Percentiles rank a stretch among this genome's conserved stretches.
Conservation (phyloP, 53 echinoderm and acorn worm genomes). For the Stichopus horrens region DNA sequence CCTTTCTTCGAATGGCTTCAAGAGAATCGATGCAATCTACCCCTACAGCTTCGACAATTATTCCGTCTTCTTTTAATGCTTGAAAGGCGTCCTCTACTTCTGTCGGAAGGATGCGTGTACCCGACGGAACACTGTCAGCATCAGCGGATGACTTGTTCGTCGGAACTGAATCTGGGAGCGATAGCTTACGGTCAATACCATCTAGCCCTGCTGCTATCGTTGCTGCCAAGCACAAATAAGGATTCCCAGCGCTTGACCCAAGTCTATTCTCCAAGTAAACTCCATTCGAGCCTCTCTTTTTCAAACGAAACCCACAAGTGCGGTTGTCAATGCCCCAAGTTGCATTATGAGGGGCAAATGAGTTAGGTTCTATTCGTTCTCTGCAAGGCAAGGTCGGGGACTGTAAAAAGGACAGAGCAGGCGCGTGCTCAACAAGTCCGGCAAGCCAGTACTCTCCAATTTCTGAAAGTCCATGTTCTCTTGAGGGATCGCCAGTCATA, state of each 20-base stretch:
- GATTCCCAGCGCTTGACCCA: slow-evolving; percentile 64
- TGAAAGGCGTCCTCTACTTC: slow-evolving; percentile 50
- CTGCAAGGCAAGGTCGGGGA: slow-evolving; percentile 61
- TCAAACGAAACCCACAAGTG: slow-evolving; percentile 46
- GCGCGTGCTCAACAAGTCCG: slow-evolving; percentile 60
- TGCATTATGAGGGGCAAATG: slow-evolving; percentile 58
- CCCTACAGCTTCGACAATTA: slow-evolving; percentile 50
- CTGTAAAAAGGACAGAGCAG: slow-evolving; percentile 51
- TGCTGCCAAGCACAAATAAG: slow-evolving; percentile 64
- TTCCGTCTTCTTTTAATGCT: slow-evolving; percentile 32
- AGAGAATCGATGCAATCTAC: slow-evolving; percentile 55
- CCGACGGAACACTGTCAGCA: slow-evolving; percentile 10
- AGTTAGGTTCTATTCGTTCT: slow-evolving; percentile 29
- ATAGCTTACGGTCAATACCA: slow-evolving; percentile 58
- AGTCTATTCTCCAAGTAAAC: slow-evolving; percentile 65
- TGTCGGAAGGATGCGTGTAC: slow-evolving; percentile 26
- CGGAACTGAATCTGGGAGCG: slow-evolving; percentile 22
- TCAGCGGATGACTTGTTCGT: slow-evolving; percentile 11
- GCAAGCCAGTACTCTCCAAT: slow-evolving; percentile 61
- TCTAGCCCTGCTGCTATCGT: slow-evolving; percentile 68
- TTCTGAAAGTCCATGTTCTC: slow-evolving; percentile 42
- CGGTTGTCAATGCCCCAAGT: slow-evolving; percentile 74
- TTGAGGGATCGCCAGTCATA: slow-evolving; percentile 42
- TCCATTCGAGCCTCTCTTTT: slow-evolving; percentile 46
- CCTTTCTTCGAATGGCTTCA: slow-evolving; percentile 36